Evolutionary conservation across 2,888 invertebrate species (phyloP), one percentile per base, ranked within the genome.

Genomic region (Belgica antarctica): DNA sequence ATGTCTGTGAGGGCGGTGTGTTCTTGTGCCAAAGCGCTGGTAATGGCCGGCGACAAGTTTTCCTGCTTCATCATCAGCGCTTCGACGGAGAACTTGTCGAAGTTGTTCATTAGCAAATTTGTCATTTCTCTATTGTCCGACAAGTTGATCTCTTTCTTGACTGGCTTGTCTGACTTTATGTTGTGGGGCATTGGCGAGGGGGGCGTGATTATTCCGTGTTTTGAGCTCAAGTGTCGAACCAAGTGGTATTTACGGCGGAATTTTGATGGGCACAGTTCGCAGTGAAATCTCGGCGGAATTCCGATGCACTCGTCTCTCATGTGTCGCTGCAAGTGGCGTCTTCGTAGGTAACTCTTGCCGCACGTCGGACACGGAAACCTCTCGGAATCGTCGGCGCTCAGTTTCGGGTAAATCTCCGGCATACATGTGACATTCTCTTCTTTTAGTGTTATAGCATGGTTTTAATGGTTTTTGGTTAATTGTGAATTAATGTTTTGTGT

Each of bases 241-340:
- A 83, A 79, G 72, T 82, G 82, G 73, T 82, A 83, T 74, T 82
- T 83, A 74, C 82, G 79, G 10, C 82, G 78, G 73, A 82, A 82
- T 72, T 79, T 78, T n/a, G 80, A 78, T 7, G 79, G 77, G 73
- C 84, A 84, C 66, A 81, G 74, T 41, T 79, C 77, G 73, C 84
- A 84, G 72, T 80, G 80, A 75, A 82, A 84, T 25, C 81, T 78
- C 31, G 84, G 84, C 72, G 79, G 79, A 71, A 81, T 81, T 71
- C 80, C 81, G 70, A 82, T 79, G 73, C 83, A 83, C 74, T 83
- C 83, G 69, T 77, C 76, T 59, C 81, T 81, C 74, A 82, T 78
- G 73, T 86, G 86, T 7, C 86, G 81, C 73, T 84, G 83, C 71
- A 87, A 76, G 71, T 86, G 86, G 52, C 86, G 83, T 75, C 85